Evolutionary conservation across 2,113 vertebrate species (phyloP), one percentile per base, ranked within the genome.

Genomic region (Copsychus sechellarum): DNA sequence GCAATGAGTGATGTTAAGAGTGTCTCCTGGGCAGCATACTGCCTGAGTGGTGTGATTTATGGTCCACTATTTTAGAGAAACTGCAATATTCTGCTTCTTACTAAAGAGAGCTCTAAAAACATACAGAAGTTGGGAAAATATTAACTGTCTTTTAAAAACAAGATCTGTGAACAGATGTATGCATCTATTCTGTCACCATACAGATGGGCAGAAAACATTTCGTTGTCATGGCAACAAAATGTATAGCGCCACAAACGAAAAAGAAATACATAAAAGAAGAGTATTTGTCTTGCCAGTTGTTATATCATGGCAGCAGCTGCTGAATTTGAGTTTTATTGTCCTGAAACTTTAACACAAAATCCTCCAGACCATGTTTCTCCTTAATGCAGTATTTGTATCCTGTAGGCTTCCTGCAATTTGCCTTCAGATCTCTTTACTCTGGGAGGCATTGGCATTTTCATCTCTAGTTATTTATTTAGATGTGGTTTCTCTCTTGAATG

Each of bases 161-260:
- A 82, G 93, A 95, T 95, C 86, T 71, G 60, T 81, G 86, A 94
- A 71, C 89, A 93, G 83, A 95, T 95, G 77, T 91, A 89, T 84
- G 65, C 0, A 3, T 96, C 92, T 96, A 71, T 96, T 95, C 93
- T 95, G 95, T 94, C 93, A 92, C 92, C 67, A 64, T 92, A 66
- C 82, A 97, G 95, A 96, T 81, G 42, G 95, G 77, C 73, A 86
- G 84, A 90, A 97, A 94, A 88, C 54, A 67, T 81, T 72, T 67
- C 48, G 95, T 97, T 97, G 92, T 97, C 96, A 95, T 96, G 81
- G 67, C 94, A 95, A 96, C 51, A 11, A 91, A 97, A 97, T 86
- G 95, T 93, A 93, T 95, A 96, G 94, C 73, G n/a, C 88, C 45
- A 15, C 73, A 94, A 91, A 88, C 83, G 76, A 95, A 86, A 86